Conservation (phyloP, 2,888 invertebrate genomes). For the Abrostola tripartita region DNA sequence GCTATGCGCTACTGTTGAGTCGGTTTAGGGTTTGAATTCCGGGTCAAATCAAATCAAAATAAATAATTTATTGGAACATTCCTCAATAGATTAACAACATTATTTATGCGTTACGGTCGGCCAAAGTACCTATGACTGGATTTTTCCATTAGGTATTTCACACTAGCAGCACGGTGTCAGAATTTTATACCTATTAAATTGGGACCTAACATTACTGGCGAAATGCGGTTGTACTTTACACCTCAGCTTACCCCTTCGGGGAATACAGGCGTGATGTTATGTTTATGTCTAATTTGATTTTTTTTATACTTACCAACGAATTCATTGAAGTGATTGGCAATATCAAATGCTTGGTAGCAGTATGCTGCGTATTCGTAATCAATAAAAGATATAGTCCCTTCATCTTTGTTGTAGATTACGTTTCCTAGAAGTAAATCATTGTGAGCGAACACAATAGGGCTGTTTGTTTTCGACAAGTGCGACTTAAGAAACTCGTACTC, state of each 20-base stretch:
- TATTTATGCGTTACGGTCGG: neutral
- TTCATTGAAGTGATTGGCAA: conserved; percentile 99
- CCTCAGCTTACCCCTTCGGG: no score
- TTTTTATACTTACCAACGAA: conserved; percentile 93
- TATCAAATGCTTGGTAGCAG: conserved; percentile 98
- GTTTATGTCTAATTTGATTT: no score
- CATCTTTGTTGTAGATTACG: conserved; percentile 93
- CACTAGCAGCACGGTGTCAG: no score
- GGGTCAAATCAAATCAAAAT: no score
- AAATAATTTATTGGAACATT: no score
- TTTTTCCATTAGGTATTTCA: no score
- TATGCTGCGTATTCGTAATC: conserved; percentile 98
- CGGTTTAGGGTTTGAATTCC: no score
- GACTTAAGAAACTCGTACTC: conserved; percentile 91
- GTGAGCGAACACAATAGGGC: conserved; percentile 97
- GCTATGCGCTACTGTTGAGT: no score
- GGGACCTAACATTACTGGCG: neutral
- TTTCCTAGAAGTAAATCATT: conserved; percentile 99
- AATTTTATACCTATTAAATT: no score
- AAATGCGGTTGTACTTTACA: no score
- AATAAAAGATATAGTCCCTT: conserved; percentile 94
- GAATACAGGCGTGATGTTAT: no score
- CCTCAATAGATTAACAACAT: neutral
- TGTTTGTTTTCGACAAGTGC: conserved; percentile 89
- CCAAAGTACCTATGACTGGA: no score